Evolutionary conservation across 2,797 vertebrate species (phyloP), one percentile per base, ranked within the genome.

Genomic region (Semaprochilodus insignis): DNA sequence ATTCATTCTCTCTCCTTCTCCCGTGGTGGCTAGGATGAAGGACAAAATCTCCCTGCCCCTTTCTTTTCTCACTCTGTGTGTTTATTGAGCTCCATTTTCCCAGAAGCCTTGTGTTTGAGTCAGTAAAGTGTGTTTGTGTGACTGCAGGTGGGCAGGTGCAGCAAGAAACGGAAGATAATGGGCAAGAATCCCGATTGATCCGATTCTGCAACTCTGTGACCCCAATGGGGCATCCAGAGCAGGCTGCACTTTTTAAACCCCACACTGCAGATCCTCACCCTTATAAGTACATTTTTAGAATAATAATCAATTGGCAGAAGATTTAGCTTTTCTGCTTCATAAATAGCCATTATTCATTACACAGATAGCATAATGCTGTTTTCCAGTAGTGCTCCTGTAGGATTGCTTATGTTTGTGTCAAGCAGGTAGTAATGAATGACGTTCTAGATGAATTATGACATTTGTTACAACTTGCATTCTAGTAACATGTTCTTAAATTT

Each of bases 111-210:
- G n/a, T 23, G 59, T 31, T 66, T 60, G 67, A 52, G 78, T 0
- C 48, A n/a, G 34, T 55, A 10, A 55, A n/a, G 76, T 44, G 73
- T 60, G 55, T 51, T 48, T 80, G 69, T 57, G 66, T 44, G 79
- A 60, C 52, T 85, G 78, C 63, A 81, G 81, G 88, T 85, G 89
- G 89, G 90, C 92, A 93, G 89, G 90, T 92, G 91, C 90, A 86
- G 84, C 44, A 31, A 85, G 83, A 34, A 85, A 85, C 81, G 80
- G 81, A 87, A 87, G 88, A 90, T 91, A 92, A 92, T 91, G 78
- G 87, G 83, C 86, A 90, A 91, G 67, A 90, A 92, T 91, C 89
- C 86, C 75, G 77, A 86, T 83, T 92, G 89, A 92, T 93, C 89
- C 84, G 85, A 74, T 89, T 36, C 60, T 88, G 88, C 87, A 89